These are phyloP conservation scores for Apotomis capreana DNA, from an alignment of 2,888 invertebrate species.

Conservation along the genomic window DNA sequence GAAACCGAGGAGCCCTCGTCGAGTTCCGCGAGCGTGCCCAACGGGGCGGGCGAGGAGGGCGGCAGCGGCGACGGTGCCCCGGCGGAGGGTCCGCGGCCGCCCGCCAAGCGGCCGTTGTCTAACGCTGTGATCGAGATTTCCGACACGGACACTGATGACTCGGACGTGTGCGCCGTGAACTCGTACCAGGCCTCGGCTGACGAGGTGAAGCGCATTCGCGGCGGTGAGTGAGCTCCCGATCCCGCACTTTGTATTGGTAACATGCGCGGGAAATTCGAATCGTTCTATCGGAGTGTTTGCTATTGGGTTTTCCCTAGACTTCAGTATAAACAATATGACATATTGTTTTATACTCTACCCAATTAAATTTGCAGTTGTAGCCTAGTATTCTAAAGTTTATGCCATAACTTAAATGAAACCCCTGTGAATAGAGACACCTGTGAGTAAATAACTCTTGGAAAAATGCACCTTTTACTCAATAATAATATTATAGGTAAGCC, in stretches of 20 bases:
- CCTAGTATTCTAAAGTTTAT: neutral
- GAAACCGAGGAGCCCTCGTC: constrained; percentile 72
- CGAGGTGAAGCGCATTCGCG: constrained; percentile 78
- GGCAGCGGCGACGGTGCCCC: constrained; percentile 52
- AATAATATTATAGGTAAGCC: too few species aligned
- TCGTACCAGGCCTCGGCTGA: constrained; percentile 79
- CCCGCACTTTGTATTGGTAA: constrained; percentile 44
- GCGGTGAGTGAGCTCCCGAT: constrained; percentile 60
- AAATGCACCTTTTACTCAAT: too few species aligned
- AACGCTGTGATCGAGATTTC: constrained; percentile 75
- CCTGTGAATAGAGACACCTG: too few species aligned
- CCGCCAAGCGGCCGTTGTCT: constrained; percentile 71
- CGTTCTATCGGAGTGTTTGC: constrained; percentile 10
- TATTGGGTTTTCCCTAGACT: neutral
- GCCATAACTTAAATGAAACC: too few species aligned
- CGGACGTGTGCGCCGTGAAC: constrained; percentile 80
- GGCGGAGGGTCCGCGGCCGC: constrained; percentile 60
- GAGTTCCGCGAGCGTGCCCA: constrained; percentile 56
- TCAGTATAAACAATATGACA: constrained; percentile 1
- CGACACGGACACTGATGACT: constrained; percentile 78
- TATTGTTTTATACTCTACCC: neutral
- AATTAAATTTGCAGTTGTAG: neutral
- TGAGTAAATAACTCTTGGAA: too few species aligned
- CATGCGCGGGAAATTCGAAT: constrained; percentile 68
- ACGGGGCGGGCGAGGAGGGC: constrained; percentile 51